These are phyloP conservation scores for Elegia similella DNA, from an alignment of 2,888 invertebrate species.

Conservation along the genomic window DNA sequence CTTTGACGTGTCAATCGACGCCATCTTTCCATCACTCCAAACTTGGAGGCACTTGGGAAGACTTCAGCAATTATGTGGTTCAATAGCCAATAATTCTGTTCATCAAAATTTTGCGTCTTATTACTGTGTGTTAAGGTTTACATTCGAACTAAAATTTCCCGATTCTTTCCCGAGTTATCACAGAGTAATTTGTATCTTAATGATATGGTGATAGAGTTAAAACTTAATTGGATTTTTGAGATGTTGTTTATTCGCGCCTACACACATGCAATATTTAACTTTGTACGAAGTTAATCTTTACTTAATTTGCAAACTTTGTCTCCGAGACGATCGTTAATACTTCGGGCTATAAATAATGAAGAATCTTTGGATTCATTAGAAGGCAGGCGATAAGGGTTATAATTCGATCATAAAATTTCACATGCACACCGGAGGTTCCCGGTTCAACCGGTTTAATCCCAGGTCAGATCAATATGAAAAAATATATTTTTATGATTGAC, in stretches of 20 bases:
- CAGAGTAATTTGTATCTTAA: background rate
- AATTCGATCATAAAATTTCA: background rate
- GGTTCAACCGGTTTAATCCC: too few species aligned
- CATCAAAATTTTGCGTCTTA: background rate
- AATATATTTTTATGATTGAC: too few species aligned
- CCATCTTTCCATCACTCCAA: background rate
- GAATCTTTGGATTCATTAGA: background rate
- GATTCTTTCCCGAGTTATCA: background rate
- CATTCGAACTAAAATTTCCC: background rate
- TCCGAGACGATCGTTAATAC: background rate
- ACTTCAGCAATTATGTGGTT: background rate
- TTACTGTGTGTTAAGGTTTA: background rate
- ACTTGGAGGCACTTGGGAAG: background rate
- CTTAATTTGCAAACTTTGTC: conserved; percentile 3
- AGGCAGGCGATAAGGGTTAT: background rate
- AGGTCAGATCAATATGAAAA: too few species aligned
- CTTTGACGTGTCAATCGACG: background rate
- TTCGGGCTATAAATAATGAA: background rate
- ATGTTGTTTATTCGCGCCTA: background rate
- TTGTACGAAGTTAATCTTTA: background rate
- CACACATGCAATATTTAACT: background rate
- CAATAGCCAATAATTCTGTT: background rate
- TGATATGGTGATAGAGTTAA: background rate
- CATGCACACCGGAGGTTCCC: too few species aligned
- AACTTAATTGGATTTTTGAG: background rate